These are phyloP conservation scores for Malurus alboscapulatus DNA, from an alignment of 2,113 vertebrate species.

Conservation along the genomic window DNA sequence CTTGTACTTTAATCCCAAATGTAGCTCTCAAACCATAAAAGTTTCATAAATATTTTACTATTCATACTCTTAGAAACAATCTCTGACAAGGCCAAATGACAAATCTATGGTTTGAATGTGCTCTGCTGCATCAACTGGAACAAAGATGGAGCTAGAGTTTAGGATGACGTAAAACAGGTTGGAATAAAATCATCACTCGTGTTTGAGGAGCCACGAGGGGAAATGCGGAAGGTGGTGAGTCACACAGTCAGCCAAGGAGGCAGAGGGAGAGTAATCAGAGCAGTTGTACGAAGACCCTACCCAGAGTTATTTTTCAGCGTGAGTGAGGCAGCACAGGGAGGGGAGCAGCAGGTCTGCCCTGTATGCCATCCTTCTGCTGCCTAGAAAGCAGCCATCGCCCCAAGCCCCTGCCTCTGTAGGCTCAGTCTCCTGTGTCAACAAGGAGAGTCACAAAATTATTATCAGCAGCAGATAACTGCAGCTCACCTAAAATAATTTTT, in stretches of 20 bases:
- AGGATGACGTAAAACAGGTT: neutral
- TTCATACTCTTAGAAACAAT: neutral
- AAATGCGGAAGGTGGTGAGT: accelerated
- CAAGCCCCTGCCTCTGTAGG: neutral
- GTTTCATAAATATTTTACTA: constrained; percentile 4
- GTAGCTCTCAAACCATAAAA: neutral
- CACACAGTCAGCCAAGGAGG: neutral
- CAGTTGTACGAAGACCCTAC: accelerated
- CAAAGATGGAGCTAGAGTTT: neutral
- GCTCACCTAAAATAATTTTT: neutral
- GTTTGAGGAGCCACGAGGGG: neutral
- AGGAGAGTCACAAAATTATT: neutral
- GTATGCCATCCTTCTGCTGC: accelerated
- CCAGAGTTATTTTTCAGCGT: neutral
- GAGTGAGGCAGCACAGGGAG: neutral
- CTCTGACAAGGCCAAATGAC: neutral
- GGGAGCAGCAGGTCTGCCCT: accelerated
- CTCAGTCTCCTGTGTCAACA: neutral
- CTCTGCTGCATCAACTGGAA: neutral
- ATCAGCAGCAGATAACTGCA: neutral
- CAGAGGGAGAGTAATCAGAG: neutral
- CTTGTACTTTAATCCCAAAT: neutral
- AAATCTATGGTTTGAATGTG: neutral
- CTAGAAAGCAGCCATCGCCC: neutral
- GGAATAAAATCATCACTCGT: neutral